Evolutionary conservation across 2,888 invertebrate genomes (phyloP), one percentile per base, ranked within the genome.

Genomic region (Ennomos quercinarius): DNA sequence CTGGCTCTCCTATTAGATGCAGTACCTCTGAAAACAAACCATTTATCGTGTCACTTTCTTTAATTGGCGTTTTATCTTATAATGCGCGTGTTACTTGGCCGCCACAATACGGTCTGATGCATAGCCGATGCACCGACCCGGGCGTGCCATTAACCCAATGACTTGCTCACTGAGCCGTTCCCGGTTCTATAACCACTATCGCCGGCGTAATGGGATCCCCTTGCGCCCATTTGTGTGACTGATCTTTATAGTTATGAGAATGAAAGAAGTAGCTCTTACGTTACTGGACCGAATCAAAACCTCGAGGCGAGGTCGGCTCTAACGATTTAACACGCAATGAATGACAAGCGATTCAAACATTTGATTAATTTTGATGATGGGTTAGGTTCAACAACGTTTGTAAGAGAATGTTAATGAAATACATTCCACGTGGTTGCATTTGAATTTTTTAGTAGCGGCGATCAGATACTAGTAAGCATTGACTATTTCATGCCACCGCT

Each of bases 1-100:
- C 95, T 17, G 95, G 95, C 74, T 95, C 95, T 36, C 94, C 95
- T 61, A 94, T 93, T 61, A 95, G 82, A 76, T 95, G 94, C 65
- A 93, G 87, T 57, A 95, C 93, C 75, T 91, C 95, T 95, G 91
- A 38, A 84, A 71, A 41, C 63, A 70, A 72, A 64, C 40, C 37
- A 50, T 44, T 52, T 39, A 27, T 4, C 27, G 4, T 27, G 27
- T 57, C 43, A 57, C 53, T 56, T 53, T 61, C 52, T 41, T 52
- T 52, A 42, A 52, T 56, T 52, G 61, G 50, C 43, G 17, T 46
- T 46, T 53, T 13, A 49, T 50, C 38, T 9, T 49, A 50, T 64
- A 73, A 68, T 61, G 61, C 47, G 57, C 17, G 17, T 17, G 17
- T 52, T 56, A 51, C 50, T 48, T 51, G 47, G 56, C 38, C 50